Evolutionary conservation across 2,797 vertebrate species (phyloP).

Genomic region (Antennarius maculatus): DNA sequence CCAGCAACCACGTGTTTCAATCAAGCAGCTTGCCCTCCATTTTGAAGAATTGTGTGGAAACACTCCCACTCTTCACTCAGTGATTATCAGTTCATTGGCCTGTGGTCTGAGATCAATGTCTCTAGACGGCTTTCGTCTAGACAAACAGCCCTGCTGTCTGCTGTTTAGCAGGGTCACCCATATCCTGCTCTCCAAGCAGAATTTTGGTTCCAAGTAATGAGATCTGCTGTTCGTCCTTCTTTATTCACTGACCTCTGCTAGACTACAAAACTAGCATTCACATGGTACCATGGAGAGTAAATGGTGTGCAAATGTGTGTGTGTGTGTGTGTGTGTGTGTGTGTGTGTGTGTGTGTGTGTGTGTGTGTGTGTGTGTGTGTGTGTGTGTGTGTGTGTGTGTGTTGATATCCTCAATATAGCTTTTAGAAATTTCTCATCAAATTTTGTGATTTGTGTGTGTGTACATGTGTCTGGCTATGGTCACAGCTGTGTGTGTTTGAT

Average conservation of each 20-base stretch:
- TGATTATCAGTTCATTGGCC: slow-evolving; percentile 49
- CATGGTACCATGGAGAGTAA: slow-evolving; percentile 22
- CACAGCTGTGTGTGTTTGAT: slow-evolving; percentile 11
- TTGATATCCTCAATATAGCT: not conserved
- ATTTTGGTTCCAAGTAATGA: slow-evolving; percentile 59
- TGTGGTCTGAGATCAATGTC: slow-evolving; percentile 62
- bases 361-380: not conserved
- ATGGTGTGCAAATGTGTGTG: not conserved
- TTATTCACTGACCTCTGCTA: slow-evolving; percentile 33
- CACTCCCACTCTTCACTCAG: slow-evolving; percentile 21
- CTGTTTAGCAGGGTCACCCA: slow-evolving; percentile 60
- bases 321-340: not conserved
- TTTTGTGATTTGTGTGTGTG: slow-evolving; percentile 1
- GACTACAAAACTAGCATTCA: slow-evolving; percentile 28
- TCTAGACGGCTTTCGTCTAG: slow-evolving; percentile 54
- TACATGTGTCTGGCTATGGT: not conserved
- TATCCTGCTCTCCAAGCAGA: slow-evolving; percentile 44
- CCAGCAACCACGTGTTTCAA: not conserved
- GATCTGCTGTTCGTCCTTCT: slow-evolving; percentile 49
- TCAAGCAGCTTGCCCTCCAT: slow-evolving; percentile 8
- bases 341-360: not conserved
- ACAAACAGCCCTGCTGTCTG: slow-evolving; percentile 48
- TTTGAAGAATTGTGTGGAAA: slow-evolving; percentile 35
- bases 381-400: not conserved
- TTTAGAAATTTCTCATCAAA: slow-evolving; percentile 21